Base-by-base conservation (phyloP, 2,113 vertebrate genomes). In the Centropristis striata region DNA sequence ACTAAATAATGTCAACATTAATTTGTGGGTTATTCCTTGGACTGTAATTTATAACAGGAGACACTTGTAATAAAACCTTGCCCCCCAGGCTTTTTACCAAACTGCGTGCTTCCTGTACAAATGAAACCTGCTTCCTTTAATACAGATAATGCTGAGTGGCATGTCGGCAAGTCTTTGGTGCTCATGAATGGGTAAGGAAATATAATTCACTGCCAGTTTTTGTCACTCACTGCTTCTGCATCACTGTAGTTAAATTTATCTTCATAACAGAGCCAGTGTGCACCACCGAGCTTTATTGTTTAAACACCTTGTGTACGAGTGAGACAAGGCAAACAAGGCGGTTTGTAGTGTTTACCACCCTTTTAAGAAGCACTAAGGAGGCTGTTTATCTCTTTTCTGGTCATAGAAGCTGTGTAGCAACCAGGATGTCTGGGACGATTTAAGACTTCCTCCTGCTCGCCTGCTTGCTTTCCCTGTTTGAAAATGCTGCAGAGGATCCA, bases 11-110 rank as follows among this genome's bases (percentile, higher is more conserved):
- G 66, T 83, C 77, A 42, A 81, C 83, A 46, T 88, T 50, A 80
- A 84, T 90, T 73, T 81, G 32, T 0, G 5, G 72, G 46, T 82
- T 80, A 68, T 41, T 71, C 53, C 59, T 55, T 1, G n/a, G 78
- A 67, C 63, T 4, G 71, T 85, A 88, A 93, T 94, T 91, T 94
- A 94, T 70, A 84, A 86, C 90, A 85, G 92, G 92, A 93, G 88
- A 90, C 90, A 85, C 58, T 64, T 68, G 86, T 81, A 90, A 89
- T 93, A 90, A 91, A 93, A 84, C 15, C 21, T 66, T 41, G 37
- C 58, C 85, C 85, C 44, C 20, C 74, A 57, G 89, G 78, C 64
- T 51, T 36, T 67, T 69, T 20, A 68, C 64, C 20, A 51, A 77
- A 80, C 47, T 41, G 61, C 6, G 36, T 10, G 69, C 78, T 91